These are phyloP conservation scores for Hydrozoanthus tunicans DNA, from an alignment of 64 coral and sea anemone species.

Conservation along the genomic window DNA sequence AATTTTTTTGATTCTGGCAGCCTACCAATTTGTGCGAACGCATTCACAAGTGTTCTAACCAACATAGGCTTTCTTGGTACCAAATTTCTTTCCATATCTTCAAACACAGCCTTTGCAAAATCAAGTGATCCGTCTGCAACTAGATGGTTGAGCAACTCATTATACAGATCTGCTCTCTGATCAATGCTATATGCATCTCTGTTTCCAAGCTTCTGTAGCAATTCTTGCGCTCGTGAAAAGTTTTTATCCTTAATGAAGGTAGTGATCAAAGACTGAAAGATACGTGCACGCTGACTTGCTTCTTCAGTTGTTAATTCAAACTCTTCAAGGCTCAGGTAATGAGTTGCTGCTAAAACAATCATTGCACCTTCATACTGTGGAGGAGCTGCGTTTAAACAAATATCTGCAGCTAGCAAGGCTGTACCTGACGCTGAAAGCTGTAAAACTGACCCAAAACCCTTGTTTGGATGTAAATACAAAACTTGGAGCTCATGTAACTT, in stretches of 20 bases:
- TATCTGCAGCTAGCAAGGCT: constrained; percentile 44
- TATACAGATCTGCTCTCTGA: constrained; percentile 15
- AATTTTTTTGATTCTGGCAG: constrained; percentile 2
- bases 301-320: constrained; percentile 10
- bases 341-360: constrained; percentile 7
- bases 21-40: constrained; percentile 24
- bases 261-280: constrained; percentile 26
- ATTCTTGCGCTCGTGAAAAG: constrained; percentile 12
- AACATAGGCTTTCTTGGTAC: background rate
- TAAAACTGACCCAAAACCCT: constrained; percentile 20
- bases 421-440: constrained; percentile 2
- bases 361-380: constrained; percentile 45
- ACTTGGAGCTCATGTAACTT: constrained; percentile 19
- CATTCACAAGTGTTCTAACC: constrained; percentile 46
- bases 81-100: constrained; percentile 41
- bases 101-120: constrained; percentile 45
- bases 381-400: constrained; percentile 21
- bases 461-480: constrained; percentile 35
- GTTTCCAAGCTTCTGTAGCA: constrained; percentile 31
- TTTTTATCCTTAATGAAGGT: constrained; percentile 5
- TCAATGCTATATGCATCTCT: constrained; percentile 32
- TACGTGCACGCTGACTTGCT: background rate
- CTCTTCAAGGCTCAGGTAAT: constrained; percentile 2
- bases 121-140: constrained; percentile 42
- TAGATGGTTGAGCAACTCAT: constrained; percentile 19